These are phyloP conservation scores for Morus bassanus DNA, from an alignment of 2,797 vertebrate genomes.

Conservation along the genomic window DNA sequence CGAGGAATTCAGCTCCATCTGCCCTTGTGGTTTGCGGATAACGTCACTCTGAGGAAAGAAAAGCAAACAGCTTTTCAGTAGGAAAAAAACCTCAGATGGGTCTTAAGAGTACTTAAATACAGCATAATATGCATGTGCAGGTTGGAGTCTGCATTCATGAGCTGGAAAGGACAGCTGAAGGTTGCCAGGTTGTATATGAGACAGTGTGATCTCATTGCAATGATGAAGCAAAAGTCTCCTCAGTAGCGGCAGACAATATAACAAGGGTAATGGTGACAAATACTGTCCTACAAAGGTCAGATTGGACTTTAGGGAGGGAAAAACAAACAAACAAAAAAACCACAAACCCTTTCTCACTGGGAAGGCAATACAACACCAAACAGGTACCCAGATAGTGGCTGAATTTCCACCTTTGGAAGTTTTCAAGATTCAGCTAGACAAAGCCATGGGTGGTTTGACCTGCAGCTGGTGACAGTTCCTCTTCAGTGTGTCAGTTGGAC, in stretches of 20 bases:
- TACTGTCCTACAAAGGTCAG: not conserved
- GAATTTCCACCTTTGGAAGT: not conserved
- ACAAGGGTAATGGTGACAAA: not conserved
- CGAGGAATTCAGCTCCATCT: conserved; percentile 89
- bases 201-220: not conserved
- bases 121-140: not conserved
- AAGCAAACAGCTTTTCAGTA: not conserved
- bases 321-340: not conserved
- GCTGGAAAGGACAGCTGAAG: not conserved
- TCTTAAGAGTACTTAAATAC: not conserved
- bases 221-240: not conserved
- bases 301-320: not conserved
- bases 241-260: not conserved
- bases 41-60: conserved; percentile 85
- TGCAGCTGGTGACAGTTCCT: not conserved
- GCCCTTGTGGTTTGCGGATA: conserved; percentile 92
- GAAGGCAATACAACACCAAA: not conserved
- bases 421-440: not conserved
- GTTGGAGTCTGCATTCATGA: not conserved
- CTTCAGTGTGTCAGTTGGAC: not conserved
- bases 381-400: not conserved
- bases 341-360: not conserved
- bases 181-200: not conserved
- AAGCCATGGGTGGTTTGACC: not conserved
- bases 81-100: not conserved